Base-by-base conservation (phyloP, 2,888 invertebrate genomes). In the Pyrocoelia pectoralis region DNA sequence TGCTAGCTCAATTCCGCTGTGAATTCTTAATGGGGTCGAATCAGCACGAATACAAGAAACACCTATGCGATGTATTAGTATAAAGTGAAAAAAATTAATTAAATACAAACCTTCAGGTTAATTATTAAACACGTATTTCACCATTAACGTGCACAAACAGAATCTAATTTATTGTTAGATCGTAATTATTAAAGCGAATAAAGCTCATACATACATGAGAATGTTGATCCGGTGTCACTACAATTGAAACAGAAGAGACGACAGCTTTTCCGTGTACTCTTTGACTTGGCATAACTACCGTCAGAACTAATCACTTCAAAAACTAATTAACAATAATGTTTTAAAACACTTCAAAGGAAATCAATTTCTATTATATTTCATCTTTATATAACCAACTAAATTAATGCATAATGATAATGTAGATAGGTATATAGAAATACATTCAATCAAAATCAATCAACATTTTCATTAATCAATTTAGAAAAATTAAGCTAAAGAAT, bases 401-500 rank as follows among this genome's bases (percentile, higher is more conserved):
- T 33, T 33, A 33, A 33, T 3, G n/a, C n/a, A n/a, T 8, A 33
- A n/a, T 24, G 8, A 24, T 24, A 8, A 8, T 33, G 8, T 33
- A 33, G 8, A n/a, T n/a, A 10, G 2, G 2, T 15, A 17, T 46
- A 17, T 46, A 43, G 43, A 8, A 13, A 43, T 43, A 43, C 13
- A 46, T 17, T 50, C 28, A 28, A 50, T 50, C 28, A 50, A 50
- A 50, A 50, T 50, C 49, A 50, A 50, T 50, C 28, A 50, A 12
- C 28, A 14, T 28, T 24, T 46, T 18, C 46, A 46, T 46, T 46
- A 46, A 46, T 46, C 46, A 46, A 46, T 46, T 46, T 46, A 18
- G 46, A 46, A 46, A 46, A 46, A 46, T 46, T 50, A 57, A 57
- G 38, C 18, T 48, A 41, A 57, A 41, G 38, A 74, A 76, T 75